Evolutionary conservation across 2,797 vertebrate species (phyloP), one percentile per base, ranked within the genome.

Genomic region (Carapus acus): DNA sequence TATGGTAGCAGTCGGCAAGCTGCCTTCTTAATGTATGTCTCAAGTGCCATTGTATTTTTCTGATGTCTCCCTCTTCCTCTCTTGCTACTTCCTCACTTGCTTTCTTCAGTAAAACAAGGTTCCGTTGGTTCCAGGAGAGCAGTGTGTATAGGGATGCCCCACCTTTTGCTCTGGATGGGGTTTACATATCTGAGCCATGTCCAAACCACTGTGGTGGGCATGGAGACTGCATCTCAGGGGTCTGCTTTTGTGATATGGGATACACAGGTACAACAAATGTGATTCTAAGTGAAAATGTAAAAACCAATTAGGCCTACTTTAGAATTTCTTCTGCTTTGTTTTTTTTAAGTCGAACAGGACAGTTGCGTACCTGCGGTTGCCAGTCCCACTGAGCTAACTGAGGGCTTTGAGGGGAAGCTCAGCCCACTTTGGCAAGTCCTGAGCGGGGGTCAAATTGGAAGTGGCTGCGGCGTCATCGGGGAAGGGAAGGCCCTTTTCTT

Each of bases 91-190:
- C n/a, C n/a, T n/a, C n/a, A n/a, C n/a, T n/a, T n/a, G n/a, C n/a
- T 62, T 54, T 55, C 60, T 80, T 47, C 83, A 99, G 96, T 77
- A 99, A 97, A 84, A 97, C 92, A 4, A 89, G 94, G 52, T 98
- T 99, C 84, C 94, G 96, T 17, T 99, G 96, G 96, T 94, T 98
- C 80, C 96, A 99, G 82, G 93, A 99, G 77, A 98, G 92, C 87
- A 94, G 88, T 48, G 67, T 90, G 39, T 86, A 92, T 68, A 90
- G 92, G 61, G 92, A 91, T 0, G 90, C 92, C 1, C 90, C 93
- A 36, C 68, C 95, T 1, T 98, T 98, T 2, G 91, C 93, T 19
- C 68, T 99, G 69, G 96, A 99, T 0, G 92, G 94, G 0, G 94
- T 99, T 17, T 98, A 98, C 80, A 94, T 99, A 76, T 98, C 96